These are phyloP conservation scores for Enteromius paludinosus DNA, from an alignment of 2,797 vertebrate genomes.

Conservation along the genomic window DNA sequence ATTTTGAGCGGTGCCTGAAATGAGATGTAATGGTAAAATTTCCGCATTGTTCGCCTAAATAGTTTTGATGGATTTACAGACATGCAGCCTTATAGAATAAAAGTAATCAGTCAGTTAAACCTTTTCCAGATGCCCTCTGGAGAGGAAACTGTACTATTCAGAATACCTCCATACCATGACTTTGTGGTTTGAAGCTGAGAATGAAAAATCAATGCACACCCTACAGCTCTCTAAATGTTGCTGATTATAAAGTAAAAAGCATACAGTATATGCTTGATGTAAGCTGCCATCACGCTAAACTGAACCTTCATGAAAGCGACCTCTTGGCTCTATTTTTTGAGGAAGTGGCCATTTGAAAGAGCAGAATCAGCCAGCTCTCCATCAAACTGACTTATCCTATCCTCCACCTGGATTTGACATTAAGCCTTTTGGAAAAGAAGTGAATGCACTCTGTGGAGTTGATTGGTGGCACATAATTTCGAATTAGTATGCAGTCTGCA, in stretches of 20 bases:
- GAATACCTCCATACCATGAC: slow-evolving; percentile 11
- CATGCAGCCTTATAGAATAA: slow-evolving; percentile 26
- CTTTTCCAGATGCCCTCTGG: neutral
- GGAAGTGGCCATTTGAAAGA: slow-evolving; percentile 36
- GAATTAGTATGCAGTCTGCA: slow-evolving; percentile 36
- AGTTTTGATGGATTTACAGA: slow-evolving; percentile 20
- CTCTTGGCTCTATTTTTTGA: slow-evolving; percentile 25
- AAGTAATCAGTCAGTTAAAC: slow-evolving; percentile 39
- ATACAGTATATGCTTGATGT: neutral
- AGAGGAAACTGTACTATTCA: slow-evolving; percentile 29
- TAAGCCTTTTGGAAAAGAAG: slow-evolving; percentile 52
- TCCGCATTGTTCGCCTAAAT: slow-evolving; percentile 24
- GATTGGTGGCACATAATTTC: slow-evolving; percentile 50
- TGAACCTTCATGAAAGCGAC: slow-evolving; percentile 18
- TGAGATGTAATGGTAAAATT: slow-evolving; percentile 20
- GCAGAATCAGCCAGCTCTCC: slow-evolving; percentile 60
- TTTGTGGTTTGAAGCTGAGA: slow-evolving; percentile 11
- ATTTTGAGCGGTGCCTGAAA: neutral
- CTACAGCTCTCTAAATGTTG: neutral
- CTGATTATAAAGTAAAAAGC: slow-evolving; percentile 11
- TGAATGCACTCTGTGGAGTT: slow-evolving; percentile 27
- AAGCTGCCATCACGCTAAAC: slow-evolving; percentile 1
- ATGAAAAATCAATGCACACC: slow-evolving; percentile 19
- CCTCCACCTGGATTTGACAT: slow-evolving; percentile 69
- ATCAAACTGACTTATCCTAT: slow-evolving; percentile 69